Evolutionary conservation across 2,113 vertebrate genomes (phyloP).

Genomic region (Cyphotilapia sp.): DNA sequence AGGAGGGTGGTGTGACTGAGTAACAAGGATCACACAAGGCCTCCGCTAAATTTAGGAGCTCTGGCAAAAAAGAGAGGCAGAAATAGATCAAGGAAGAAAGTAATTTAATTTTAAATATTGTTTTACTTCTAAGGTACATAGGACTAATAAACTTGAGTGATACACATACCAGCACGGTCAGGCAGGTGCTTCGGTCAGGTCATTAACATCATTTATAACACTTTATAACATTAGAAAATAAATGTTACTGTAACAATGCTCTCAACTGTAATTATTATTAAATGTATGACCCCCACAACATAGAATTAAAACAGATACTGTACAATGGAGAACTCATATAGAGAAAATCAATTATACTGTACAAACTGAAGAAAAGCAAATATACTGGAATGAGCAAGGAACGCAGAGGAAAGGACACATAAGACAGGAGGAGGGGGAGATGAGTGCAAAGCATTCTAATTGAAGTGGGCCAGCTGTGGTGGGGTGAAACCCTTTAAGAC

Average conservation of each 20-base stretch:
- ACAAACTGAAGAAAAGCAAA: neutral
- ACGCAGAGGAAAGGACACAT: neutral
- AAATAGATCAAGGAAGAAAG: neutral
- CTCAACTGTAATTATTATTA: neutral
- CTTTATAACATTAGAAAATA: neutral
- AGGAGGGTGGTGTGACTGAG: constrained; percentile 10
- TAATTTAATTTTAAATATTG: neutral
- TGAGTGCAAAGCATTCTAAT: constrained; percentile 55
- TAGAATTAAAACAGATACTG: neutral
- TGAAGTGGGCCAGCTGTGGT: constrained; percentile 68
- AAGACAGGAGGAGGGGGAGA: neutral
- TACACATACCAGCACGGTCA: neutral
- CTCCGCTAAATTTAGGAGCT: neutral
- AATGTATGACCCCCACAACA: neutral
- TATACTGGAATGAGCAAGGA: neutral
- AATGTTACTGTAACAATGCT: neutral
- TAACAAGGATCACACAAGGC: constrained; percentile 14
- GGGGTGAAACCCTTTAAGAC: constrained; percentile 70
- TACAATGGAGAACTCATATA: neutral
- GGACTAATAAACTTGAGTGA: neutral
- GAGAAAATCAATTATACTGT: neutral
- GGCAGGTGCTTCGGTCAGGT: neutral
- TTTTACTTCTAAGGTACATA: neutral
- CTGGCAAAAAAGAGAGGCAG: neutral
- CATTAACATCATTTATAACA: neutral